These are phyloP conservation scores for Falco concolor DNA, from an alignment of 2,797 vertebrate genomes.

Conservation along the genomic window DNA sequence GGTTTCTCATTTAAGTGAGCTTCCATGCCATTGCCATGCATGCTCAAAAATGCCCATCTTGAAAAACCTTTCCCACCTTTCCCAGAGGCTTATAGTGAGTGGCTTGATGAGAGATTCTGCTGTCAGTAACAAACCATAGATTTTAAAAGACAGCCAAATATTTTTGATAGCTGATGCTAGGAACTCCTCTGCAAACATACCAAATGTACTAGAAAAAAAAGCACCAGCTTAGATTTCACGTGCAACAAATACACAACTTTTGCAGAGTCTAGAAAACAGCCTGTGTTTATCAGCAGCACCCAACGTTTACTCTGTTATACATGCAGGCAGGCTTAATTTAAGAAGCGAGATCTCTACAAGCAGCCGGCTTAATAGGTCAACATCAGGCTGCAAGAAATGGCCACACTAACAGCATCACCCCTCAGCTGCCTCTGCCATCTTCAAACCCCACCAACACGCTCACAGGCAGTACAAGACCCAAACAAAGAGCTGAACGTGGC, in stretches of 20 bases:
- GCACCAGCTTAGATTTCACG: background rate
- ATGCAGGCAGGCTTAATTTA: background rate
- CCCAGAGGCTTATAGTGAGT: background rate
- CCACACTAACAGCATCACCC: background rate
- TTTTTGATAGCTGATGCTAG: background rate
- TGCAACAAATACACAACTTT: background rate
- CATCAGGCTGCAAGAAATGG: background rate
- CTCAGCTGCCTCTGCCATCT: background rate
- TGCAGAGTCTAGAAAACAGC: background rate
- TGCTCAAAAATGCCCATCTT: background rate
- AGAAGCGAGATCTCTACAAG: background rate
- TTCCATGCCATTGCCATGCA: background rate
- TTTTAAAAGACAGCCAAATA: background rate
- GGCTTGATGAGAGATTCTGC: background rate
- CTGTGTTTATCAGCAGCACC: background rate
- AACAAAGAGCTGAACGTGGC: background rate
- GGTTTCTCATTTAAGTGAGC: background rate
- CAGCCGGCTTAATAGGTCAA: fast-evolving
- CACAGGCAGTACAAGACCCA: fast-evolving
- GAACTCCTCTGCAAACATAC: background rate
- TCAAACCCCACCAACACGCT: background rate
- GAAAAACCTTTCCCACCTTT: background rate
- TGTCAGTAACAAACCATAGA: background rate
- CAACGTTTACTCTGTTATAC: background rate
- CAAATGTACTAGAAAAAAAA: background rate